A percentile compares a stretch with the other conserved stretches of the same genome.
Evolutionary conservation across 1,140 invertebrate species (phyloP).

Genomic region (Musca vetustissima): DNA sequence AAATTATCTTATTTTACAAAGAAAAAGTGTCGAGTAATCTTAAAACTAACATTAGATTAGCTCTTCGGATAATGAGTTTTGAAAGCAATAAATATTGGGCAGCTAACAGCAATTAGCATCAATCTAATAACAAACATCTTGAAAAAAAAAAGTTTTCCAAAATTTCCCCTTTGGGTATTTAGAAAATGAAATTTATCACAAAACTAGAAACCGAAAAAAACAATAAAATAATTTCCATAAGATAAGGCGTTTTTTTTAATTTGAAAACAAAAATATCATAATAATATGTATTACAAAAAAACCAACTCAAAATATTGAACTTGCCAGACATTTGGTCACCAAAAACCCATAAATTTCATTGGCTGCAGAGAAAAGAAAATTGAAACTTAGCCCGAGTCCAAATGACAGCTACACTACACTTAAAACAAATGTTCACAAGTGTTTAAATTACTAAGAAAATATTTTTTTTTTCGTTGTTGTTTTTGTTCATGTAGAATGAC

Average conservation of each 20-base stretch:
- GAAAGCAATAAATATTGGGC: too few species aligned
- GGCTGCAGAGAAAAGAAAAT: background rate
- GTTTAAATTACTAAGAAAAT: background rate
- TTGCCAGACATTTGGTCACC: constrained; percentile 7
- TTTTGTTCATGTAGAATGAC: too few species aligned
- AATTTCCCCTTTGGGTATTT: background rate
- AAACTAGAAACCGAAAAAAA: background rate
- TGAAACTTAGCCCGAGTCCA: background rate
- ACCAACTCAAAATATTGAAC: background rate
- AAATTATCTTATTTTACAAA: too few species aligned
- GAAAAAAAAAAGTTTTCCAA: constrained; percentile 11
- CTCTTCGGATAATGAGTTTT: too few species aligned
- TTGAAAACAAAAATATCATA: constrained; percentile 1
- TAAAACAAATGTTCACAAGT: constrained; percentile 20
- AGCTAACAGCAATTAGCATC: too few species aligned
- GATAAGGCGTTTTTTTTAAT: background rate
- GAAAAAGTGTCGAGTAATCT: too few species aligned
- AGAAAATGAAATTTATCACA: background rate
- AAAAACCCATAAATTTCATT: background rate
- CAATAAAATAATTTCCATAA: constrained; percentile 1
- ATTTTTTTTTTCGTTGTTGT: too few species aligned
- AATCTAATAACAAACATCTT: background rate
- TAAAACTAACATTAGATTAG: too few species aligned
- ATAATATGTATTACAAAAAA: too few species aligned
- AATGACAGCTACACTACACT: background rate